phyloP scores from a whole-genome alignment of 2,888 invertebrate genomes.

The Buathra laborator region DNA sequence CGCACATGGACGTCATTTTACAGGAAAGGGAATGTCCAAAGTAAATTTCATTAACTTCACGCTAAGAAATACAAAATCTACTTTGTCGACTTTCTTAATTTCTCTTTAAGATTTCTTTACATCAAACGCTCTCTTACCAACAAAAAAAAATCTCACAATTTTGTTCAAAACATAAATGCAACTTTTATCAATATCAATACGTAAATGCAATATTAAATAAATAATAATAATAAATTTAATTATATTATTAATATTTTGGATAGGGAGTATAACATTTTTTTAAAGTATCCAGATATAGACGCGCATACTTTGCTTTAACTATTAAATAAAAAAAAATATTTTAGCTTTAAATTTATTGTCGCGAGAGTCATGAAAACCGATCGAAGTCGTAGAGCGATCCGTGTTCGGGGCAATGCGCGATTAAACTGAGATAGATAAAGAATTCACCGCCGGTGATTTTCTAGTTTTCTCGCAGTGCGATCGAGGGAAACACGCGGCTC shows the following conservation, averaged over 20 bases:
- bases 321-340: too few relatives aligned
- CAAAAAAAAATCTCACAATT: neutral
- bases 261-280: too few relatives aligned
- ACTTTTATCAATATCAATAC: too few relatives aligned
- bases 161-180: too few relatives aligned
- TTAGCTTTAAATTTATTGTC: too few relatives aligned
- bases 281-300: too few relatives aligned
- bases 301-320: too few relatives aligned
- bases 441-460: conserved; percentile 17
- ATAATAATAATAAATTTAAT: neutral
- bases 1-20: neutral
- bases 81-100: too few relatives aligned
- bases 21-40: neutral
- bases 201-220: neutral
- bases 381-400: neutral
- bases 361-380: neutral
- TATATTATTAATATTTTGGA: neutral
- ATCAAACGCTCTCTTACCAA: neutral
- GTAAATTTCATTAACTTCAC: neutral
- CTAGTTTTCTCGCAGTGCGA: conserved; percentile 42
- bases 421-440: conserved; percentile 14
- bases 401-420: neutral
- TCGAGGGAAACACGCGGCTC: conserved; percentile 60
- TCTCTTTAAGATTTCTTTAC: too few relatives aligned
- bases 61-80: too few relatives aligned